Percentiles rank a stretch among this genome's conserved stretches.
Evolutionary conservation across 2,888 invertebrate genomes (phyloP).

Genomic region (Julus scanicus): DNA sequence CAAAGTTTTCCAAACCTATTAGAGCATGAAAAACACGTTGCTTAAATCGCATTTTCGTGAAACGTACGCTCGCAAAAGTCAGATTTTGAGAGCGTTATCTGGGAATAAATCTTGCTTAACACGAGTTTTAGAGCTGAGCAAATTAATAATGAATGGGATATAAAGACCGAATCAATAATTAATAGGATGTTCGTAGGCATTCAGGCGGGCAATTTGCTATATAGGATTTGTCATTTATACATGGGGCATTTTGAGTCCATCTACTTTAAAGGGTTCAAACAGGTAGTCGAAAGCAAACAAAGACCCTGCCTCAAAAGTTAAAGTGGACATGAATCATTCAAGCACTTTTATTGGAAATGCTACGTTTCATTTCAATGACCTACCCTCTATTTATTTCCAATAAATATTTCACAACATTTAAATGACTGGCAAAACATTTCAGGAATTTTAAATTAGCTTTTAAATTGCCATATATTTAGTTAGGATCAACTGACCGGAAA

Average conservation of each 20-base stretch:
- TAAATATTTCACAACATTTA: slow-evolving; percentile 13
- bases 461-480: neutral
- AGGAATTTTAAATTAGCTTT: neutral
- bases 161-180: slow-evolving; percentile 30
- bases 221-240: neutral
- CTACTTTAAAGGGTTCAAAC: slow-evolving; percentile 21
- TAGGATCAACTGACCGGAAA: no score
- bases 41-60: neutral
- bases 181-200: neutral
- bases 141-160: slow-evolving; percentile 44
- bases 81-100: slow-evolving; percentile 3
- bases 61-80: neutral
- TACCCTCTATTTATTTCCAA: neutral
- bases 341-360: slow-evolving; percentile 43
- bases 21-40: neutral
- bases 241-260: neutral
- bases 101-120: neutral
- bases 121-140: neutral
- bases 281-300: slow-evolving; percentile 32
- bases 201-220: neutral
- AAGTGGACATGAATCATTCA: slow-evolving; percentile 45
- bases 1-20: neutral
- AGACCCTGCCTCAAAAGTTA: neutral
- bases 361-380: slow-evolving; percentile 41
- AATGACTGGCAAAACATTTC: neutral